Evolutionary conservation across 2,888 invertebrate genomes (phyloP).

Genomic region (Atherix ibis): DNA sequence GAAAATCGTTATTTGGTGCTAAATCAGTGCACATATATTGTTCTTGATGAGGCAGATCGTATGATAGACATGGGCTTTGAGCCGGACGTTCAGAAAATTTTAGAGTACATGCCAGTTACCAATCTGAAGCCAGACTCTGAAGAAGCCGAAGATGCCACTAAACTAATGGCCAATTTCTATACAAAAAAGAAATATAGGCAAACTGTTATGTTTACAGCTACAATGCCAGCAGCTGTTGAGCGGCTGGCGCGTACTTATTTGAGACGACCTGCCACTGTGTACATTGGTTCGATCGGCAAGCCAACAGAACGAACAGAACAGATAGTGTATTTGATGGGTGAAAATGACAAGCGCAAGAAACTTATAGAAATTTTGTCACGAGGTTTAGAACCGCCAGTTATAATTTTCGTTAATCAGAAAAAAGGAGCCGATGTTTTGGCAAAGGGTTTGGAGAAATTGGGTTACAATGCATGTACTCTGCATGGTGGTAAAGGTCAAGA

Average conservation of each 20-base stretch:
- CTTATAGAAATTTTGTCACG: constrained; percentile 81
- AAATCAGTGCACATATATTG: constrained; percentile 96
- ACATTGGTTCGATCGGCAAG: constrained; percentile 92
- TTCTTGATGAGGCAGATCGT: constrained; percentile 89
- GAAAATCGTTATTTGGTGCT: constrained; percentile 96
- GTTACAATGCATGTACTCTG: constrained; percentile 90
- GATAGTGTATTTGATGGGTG: constrained; percentile 87
- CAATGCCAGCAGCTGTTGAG: constrained; percentile 98
- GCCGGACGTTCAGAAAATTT: constrained; percentile 91
- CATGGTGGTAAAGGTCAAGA: constrained; percentile 99
- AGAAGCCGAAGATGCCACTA: constrained; percentile 89
- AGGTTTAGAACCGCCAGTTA: constrained; percentile 91
- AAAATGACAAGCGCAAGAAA: constrained; percentile 92
- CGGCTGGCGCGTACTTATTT: constrained; percentile 87
- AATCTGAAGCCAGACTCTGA: constrained; percentile 97
- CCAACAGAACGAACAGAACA: constrained; percentile 97
- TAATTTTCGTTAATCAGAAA: constrained; percentile 99
- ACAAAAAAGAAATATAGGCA: constrained; percentile 94
- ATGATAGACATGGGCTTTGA: constrained; percentile 99
- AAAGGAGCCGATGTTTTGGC: constrained; percentile 97
- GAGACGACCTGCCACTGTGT: constrained; percentile 89
- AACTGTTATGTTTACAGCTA: constrained; percentile 99
- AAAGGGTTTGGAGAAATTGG: constrained; percentile 90
- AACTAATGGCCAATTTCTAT: constrained; percentile 83
- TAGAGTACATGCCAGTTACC: constrained; percentile 95